These are phyloP conservation scores for Strigamia maritima DNA, from an alignment of 2,888 invertebrate genomes.

Conservation along the genomic window DNA sequence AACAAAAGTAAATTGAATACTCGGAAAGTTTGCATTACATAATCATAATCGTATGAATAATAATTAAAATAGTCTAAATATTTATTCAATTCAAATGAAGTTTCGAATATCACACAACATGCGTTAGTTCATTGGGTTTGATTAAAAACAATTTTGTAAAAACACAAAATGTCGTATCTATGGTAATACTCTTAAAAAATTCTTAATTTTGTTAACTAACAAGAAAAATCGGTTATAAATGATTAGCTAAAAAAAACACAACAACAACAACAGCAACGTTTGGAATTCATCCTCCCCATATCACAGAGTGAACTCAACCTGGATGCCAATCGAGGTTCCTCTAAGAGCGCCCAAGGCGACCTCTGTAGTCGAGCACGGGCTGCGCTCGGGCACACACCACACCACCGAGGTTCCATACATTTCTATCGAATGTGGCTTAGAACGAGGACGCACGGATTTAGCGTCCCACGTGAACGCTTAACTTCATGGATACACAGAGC, in stretches of 20 bases:
- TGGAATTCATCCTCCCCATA: not conserved
- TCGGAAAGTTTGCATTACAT: too few species aligned
- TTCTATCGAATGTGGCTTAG: not conserved
- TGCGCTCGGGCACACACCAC: not conserved
- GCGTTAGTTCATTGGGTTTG: too few species aligned
- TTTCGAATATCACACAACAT: too few species aligned
- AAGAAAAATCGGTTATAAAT: not conserved
- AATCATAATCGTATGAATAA: too few species aligned
- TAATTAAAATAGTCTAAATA: too few species aligned
- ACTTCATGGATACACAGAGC: not conserved
- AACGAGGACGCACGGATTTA: not conserved
- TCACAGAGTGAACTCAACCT: not conserved
- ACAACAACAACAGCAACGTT: not conserved
- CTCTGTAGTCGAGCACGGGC: slow-evolving; percentile 1
- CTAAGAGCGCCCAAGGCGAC: not conserved
- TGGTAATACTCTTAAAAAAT: too few species aligned
- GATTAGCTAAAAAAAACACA: not conserved
- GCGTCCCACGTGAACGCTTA: not conserved
- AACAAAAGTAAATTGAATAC: too few species aligned
- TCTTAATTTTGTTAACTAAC: too few species aligned
- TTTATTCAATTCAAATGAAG: too few species aligned
- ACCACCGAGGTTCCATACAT: not conserved
- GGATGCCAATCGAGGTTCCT: not conserved
- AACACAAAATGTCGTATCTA: too few species aligned
- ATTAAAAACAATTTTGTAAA: too few species aligned